Evolutionary conservation across 2,113 vertebrate genomes (phyloP), one percentile per base, ranked within the genome.

Genomic region (Hypanus sabinus): DNA sequence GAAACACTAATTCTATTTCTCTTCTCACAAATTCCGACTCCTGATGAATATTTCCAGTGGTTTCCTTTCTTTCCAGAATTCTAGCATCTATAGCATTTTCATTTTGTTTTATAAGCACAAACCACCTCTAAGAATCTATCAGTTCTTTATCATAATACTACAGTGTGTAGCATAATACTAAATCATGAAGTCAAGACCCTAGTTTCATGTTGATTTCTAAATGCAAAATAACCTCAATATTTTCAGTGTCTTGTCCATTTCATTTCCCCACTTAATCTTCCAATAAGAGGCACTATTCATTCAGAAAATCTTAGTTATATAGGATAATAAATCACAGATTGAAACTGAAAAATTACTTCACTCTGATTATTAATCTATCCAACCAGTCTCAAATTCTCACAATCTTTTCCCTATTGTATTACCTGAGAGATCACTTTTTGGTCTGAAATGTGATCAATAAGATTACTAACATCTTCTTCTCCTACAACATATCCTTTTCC

Each of bases 401-500:
- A 55, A 73, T 55, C 20, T 46, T 73, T 75, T 93, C 27, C 70
- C 9, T 90, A 65, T 16, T 94, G 87, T 75, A 96, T 96, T 20
- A 96, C 96, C 95, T 95, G n/a, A 90, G 95, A 95, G 94, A 95
- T 90, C 60, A 95, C 94, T 55, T 95, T 95, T 92, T 96, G 95
- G 94, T 94, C 95, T 95, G 96, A 94, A 94, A 97, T 96, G 71
- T 96, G 95, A 87, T 95, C 95, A 60, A 96, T 95, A 94, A 96
- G 94, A 94, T 95, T 96, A 94, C 95, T 94, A 79, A 95, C 94
- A 65, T 96, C 96, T 91, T 94, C 94, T 95, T 96, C 96, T 24
- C 96, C 96, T 94, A 96, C 96, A 57, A 96, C 93, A 94, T 96
- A 96, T 36, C 96, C 96, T 95, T 97, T 97, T 30, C 96, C 94